Evolutionary conservation across 2,113 vertebrate species (phyloP).

Genomic region (Piprites chloris): DNA sequence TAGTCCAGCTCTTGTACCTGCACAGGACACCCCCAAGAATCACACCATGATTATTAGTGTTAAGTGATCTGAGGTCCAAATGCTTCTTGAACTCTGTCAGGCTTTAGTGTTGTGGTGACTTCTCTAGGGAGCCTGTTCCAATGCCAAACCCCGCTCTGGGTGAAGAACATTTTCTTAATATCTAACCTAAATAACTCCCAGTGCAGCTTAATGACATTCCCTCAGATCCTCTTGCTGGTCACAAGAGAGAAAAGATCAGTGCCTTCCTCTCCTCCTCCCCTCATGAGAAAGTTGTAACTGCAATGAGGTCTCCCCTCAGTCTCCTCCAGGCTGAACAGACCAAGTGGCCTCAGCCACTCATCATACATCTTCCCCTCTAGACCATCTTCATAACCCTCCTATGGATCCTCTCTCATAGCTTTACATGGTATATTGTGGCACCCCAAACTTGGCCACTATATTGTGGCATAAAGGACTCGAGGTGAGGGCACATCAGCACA

Average conservation of each 20-base stretch:
- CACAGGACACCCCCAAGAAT: background rate
- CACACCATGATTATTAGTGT: no score
- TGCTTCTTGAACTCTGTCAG: background rate
- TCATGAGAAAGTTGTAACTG: background rate
- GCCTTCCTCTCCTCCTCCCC: fast-evolving
- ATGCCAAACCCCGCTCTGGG: fast-evolving
- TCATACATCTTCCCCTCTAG: fast-evolving
- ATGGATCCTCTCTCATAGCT: background rate
- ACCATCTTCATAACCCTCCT: background rate
- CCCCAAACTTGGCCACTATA: no score
- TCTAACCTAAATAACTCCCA: background rate
- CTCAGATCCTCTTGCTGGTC: background rate
- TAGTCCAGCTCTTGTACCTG: background rate
- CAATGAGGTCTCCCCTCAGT: background rate
- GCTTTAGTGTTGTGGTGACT: background rate
- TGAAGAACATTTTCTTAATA: background rate
- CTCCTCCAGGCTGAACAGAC: background rate
- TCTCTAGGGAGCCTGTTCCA: no score
- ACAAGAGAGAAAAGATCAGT: background rate
- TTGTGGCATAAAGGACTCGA: fast-evolving
- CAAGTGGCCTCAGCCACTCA: background rate
- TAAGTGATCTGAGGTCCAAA: no score
- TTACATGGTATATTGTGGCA: background rate
- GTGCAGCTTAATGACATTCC: background rate
- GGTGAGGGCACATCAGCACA: fast-evolving